phyloP scores from a whole-genome alignment of 1,140 invertebrate species.

The Atta cephalotes region DNA sequence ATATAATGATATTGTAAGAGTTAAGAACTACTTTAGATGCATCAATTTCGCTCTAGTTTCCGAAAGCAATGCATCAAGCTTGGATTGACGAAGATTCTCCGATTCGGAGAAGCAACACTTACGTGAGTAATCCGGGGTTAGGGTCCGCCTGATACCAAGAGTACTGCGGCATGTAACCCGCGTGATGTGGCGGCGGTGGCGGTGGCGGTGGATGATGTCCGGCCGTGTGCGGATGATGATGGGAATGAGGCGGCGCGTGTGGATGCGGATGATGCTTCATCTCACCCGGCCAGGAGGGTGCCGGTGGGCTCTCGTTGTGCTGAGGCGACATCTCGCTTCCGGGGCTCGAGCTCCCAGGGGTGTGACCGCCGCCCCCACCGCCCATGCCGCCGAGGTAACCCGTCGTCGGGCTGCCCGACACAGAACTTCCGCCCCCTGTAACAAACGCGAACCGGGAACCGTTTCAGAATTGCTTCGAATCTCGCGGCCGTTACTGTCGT shows the following conservation, averaged over 20 bases:
- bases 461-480: conserved; percentile 35
- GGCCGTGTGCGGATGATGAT: conserved; percentile 88
- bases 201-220: conserved; percentile 87
- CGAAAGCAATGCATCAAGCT: neutral
- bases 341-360: conserved; percentile 87
- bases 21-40: neutral
- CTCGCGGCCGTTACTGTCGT: neutral
- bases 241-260: conserved; percentile 87
- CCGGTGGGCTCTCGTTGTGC: conserved; percentile 87
- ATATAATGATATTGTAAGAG: neutral
- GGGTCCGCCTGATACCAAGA: conserved; percentile 92
- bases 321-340: conserved; percentile 88
- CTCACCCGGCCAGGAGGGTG: conserved; percentile 89
- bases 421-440: conserved; percentile 84
- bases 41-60: conserved; percentile 21
- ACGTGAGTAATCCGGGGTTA: conserved; percentile 91
- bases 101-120: conserved; percentile 82
- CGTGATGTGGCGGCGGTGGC: conserved; percentile 84
- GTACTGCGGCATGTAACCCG: conserved; percentile 91
- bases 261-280: conserved; percentile 90
- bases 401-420: conserved; percentile 84
- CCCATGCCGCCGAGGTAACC: conserved; percentile 86
- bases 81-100: too few species aligned
- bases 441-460: conserved; percentile 52
- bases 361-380: conserved; percentile 85